These are phyloP conservation scores for Cryptoleucopteryx plumbea DNA, from an alignment of 2,113 vertebrate species.

Conservation along the genomic window DNA sequence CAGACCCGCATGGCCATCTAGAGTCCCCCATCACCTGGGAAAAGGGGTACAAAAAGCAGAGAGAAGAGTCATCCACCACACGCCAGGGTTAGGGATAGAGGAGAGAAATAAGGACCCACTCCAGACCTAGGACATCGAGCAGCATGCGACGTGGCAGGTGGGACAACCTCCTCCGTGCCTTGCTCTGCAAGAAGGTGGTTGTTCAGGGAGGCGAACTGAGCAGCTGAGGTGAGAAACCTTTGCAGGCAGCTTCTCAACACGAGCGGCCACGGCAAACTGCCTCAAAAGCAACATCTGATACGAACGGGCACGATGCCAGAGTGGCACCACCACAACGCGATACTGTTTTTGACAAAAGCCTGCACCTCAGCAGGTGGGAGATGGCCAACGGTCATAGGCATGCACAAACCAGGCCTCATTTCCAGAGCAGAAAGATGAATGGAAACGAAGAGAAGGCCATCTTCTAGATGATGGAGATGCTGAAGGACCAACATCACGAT, in stretches of 20 bases:
- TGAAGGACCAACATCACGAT: background rate
- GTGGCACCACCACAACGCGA: fast-evolving
- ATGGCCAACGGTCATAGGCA: background rate
- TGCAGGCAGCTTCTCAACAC: background rate
- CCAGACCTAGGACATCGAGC: background rate
- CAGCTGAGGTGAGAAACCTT: background rate
- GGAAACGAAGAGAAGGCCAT: background rate
- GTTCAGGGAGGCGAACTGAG: background rate
- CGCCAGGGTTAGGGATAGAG: background rate
- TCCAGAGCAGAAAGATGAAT: background rate
- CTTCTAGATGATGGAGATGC: background rate
- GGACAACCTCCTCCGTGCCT: background rate
- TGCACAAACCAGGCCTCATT: background rate
- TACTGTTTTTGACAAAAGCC: too few species aligned
- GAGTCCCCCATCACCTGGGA: background rate
- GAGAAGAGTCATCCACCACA: background rate
- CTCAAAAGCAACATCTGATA: background rate
- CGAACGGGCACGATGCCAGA: fast-evolving
- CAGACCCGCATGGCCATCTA: too few species aligned
- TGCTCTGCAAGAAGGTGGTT: background rate
- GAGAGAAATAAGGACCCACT: background rate
- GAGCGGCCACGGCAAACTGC: background rate
- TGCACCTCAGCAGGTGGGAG: background rate
- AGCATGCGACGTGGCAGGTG: fast-evolving
- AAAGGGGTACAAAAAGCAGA: background rate